These are phyloP conservation scores for Arenaria interpres DNA, from an alignment of 2,113 vertebrate genomes.

Conservation along the genomic window DNA sequence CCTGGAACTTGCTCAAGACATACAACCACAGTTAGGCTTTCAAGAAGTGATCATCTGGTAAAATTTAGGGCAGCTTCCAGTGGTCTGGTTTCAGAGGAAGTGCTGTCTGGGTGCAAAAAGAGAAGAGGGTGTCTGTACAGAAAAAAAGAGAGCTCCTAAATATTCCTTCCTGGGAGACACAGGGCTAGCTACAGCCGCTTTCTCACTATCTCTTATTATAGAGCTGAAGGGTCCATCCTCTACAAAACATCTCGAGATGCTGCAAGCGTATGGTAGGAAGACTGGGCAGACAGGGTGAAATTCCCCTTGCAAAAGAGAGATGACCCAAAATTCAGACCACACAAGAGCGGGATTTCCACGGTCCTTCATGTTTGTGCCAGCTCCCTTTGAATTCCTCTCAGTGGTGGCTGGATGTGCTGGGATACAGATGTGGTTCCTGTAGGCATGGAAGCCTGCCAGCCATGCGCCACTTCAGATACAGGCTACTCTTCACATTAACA, in stretches of 20 bases:
- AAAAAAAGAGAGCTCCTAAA: not conserved
- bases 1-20: not conserved
- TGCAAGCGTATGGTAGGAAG: not conserved
- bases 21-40: not conserved
- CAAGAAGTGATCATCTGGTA: not conserved
- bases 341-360: not conserved
- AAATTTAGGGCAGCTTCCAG: not conserved
- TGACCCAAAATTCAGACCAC: not conserved
- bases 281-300: not conserved
- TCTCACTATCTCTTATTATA: not conserved
- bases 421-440: not conserved
- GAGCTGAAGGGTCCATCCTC: not conserved
- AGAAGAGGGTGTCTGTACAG: not conserved
- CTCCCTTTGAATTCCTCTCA: not conserved
- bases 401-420: not conserved
- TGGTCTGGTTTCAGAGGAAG: not conserved
- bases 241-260: not conserved
- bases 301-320: not conserved
- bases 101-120: not conserved
- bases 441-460: not conserved
- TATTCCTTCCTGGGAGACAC: not conserved
- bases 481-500: not conserved
- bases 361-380: not conserved
- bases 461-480: not conserved
- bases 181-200: not conserved